A percentile compares a stretch with the other conserved stretches of the same genome.
Evolutionary conservation across 2,888 invertebrate genomes (phyloP).

Genomic region (Eupeodes latifasciatus): DNA sequence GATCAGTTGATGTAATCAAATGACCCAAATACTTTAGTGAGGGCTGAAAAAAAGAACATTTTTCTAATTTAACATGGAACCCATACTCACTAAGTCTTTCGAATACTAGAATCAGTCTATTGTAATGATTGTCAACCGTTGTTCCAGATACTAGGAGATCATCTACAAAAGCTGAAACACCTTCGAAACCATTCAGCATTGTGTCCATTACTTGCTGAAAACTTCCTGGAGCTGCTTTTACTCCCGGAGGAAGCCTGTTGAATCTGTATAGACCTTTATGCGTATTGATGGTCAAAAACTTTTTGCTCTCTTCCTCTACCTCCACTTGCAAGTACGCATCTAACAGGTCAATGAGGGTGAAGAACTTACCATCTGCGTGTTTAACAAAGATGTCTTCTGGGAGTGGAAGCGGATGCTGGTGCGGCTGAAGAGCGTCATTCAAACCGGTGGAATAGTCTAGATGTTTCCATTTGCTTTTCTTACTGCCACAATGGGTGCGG

Average conservation of each 20-base stretch:
- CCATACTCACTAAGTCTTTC: too few relatives aligned
- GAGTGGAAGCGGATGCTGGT: slow-evolving; percentile 25
- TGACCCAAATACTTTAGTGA: too few relatives aligned
- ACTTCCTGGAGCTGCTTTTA: slow-evolving; percentile 41
- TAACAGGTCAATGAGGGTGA: slow-evolving; percentile 35
- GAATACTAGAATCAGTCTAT: slow-evolving; percentile 33
- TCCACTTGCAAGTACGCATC: slow-evolving; percentile 45
- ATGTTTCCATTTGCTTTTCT: slow-evolving; percentile 61
- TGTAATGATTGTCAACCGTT: not conserved
- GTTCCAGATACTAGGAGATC: not conserved
- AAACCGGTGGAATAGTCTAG: slow-evolving; percentile 65
- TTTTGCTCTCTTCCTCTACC: slow-evolving; percentile 14
- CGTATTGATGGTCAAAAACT: slow-evolving; percentile 41
- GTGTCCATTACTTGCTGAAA: slow-evolving; percentile 42
- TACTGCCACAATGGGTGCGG: slow-evolving; percentile 28
- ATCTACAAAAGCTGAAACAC: slow-evolving; percentile 19
- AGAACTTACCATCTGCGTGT: slow-evolving; percentile 18
- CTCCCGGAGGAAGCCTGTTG: slow-evolving; percentile 29
- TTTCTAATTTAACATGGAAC: too few relatives aligned
- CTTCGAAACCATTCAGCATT: not conserved
- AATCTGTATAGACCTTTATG: too few relatives aligned
- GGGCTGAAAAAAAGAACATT: too few relatives aligned
- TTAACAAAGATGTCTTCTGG: slow-evolving; percentile 38
- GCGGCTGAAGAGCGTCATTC: slow-evolving; percentile 31
- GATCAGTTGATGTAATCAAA: too few relatives aligned